Evolutionary conservation across 37 sponge, comb jelly and placozoan genomes (phyloP).

Genomic region (Petrosia ficiformis): DNA sequence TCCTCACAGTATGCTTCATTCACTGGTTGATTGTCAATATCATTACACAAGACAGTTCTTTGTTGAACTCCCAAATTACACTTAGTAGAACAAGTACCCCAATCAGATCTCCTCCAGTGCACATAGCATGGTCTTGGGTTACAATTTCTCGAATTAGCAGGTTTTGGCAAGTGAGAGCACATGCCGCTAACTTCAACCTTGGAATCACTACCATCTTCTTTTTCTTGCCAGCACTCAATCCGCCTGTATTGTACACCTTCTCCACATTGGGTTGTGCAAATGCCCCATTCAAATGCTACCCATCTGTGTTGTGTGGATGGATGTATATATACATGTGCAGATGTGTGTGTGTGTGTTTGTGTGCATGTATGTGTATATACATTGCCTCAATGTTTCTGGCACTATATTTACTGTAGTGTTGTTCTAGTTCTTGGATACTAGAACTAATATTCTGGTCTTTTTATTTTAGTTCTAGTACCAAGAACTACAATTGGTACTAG

Average conservation of each 20-base stretch:
- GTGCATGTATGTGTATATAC: no score
- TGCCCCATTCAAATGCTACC: slow-evolving; percentile 34
- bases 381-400: no score
- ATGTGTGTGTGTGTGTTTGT: no score
- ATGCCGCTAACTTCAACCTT: background rate
- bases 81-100: slow-evolving; percentile 24
- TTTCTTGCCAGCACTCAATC: slow-evolving; percentile 24
- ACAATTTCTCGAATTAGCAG: slow-evolving; percentile 3
- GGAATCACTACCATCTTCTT: slow-evolving; percentile 4
- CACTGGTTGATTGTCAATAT: background rate
- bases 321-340: no score
- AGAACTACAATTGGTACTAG: no score
- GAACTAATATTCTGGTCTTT: no score
- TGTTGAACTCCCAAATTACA: slow-evolving; percentile 14
- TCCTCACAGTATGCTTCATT: slow-evolving; percentile 2
- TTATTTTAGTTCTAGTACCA: no score
- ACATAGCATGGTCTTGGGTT: slow-evolving; percentile 8
- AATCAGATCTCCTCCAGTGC: background rate
- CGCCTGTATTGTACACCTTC: slow-evolving; percentile 20
- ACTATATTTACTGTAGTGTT: no score
- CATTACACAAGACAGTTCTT: slow-evolving; percentile 32
- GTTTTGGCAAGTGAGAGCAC: background rate
- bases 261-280: slow-evolving; percentile 38
- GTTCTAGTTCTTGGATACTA: no score
- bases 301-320: no score